A percentile compares a stretch with the other conserved stretches of the same genome.
Conservation (phyloP, 2,113 vertebrate species). For the Chiloscyllium plagiosum region DNA sequence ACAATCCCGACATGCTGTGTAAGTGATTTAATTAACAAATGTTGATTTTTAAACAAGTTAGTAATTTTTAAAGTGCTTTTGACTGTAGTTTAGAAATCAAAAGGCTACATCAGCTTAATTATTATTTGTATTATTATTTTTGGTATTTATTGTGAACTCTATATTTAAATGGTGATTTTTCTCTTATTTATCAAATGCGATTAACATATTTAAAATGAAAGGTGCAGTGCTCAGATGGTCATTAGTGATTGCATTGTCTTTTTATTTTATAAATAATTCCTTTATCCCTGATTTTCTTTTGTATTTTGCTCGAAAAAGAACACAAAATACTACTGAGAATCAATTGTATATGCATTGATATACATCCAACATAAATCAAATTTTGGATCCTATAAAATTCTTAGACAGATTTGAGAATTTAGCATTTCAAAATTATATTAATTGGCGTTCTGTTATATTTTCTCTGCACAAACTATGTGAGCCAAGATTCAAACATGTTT, state of each 20-base stretch:
- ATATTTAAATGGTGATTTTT: constrained; percentile 32
- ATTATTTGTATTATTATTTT: constrained; percentile 29
- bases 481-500: not conserved
- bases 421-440: not conserved
- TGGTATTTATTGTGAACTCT: constrained; percentile 35
- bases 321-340: not conserved
- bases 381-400: not conserved
- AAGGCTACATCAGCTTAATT: constrained; percentile 24
- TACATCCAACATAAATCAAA: not conserved
- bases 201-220: constrained; percentile 23
- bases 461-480: not conserved
- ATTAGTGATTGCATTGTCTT: not conserved
- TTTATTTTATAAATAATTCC: not conserved
- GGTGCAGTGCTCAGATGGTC: constrained; percentile 8
- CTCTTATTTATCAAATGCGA: constrained; percentile 33
- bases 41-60: constrained; percentile 19
- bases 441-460: not conserved
- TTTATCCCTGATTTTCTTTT: not conserved
- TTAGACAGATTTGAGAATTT: not conserved
- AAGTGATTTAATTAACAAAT: constrained; percentile 30
- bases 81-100: constrained; percentile 25
- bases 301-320: not conserved
- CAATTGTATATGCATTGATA: not conserved
- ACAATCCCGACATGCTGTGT: constrained; percentile 44
- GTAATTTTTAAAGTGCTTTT: constrained; percentile 31